These are phyloP conservation scores for Mastomys coucha DNA, from an alignment of 2,113 vertebrate species.

Conservation along the genomic window DNA sequence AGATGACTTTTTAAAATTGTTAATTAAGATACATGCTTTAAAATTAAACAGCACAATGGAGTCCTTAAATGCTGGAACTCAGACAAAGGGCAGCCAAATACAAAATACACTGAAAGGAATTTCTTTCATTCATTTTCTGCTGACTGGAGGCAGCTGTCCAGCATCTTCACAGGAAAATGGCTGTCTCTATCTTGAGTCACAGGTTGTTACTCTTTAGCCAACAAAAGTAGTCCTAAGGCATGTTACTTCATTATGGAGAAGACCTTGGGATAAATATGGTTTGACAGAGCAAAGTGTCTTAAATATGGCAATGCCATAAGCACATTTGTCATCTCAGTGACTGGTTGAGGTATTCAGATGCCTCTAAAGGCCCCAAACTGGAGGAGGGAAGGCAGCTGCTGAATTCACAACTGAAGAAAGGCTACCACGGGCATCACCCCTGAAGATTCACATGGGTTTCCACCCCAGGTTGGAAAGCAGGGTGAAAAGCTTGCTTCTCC, in stretches of 20 bases:
- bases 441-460: background rate
- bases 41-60: constrained; percentile 53
- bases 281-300: constrained; percentile 89
- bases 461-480: background rate
- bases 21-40: constrained; percentile 51
- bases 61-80: constrained; percentile 33
- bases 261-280: constrained; percentile 78
- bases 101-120: constrained; percentile 45
- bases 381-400: background rate
- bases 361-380: background rate
- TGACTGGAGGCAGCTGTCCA: constrained; percentile 22
- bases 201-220: constrained; percentile 79
- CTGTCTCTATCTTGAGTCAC: constrained; percentile 65
- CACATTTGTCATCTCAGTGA: constrained; percentile 73
- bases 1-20: background rate
- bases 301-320: constrained; percentile 73
- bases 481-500: background rate
- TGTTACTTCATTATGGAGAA: constrained; percentile 77
- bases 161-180: constrained; percentile 61
- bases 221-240: constrained; percentile 81
- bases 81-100: background rate
- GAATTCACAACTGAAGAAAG: background rate
- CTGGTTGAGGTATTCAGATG: constrained; percentile 78
- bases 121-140: constrained; percentile 13
- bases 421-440: fast-evolving